These are phyloP conservation scores for Drosophila pseudotalamancana DNA, from an alignment of 2,888 invertebrate genomes.

Conservation along the genomic window DNA sequence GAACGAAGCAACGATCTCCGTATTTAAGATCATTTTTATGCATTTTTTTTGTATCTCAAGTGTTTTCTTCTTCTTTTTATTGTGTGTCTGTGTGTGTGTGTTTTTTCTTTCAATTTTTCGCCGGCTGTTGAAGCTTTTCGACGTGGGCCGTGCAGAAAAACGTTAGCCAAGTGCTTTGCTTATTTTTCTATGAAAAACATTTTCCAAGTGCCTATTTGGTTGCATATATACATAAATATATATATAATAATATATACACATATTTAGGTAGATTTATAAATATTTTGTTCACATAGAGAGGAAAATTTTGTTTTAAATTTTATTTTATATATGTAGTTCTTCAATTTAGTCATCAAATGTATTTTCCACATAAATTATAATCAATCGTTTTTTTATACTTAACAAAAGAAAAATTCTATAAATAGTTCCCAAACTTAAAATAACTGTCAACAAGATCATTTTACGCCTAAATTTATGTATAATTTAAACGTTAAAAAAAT, in stretches of 20 bases:
- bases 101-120: constrained; percentile 33
- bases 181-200: constrained; percentile 44
- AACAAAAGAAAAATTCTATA: not conserved
- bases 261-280: constrained; percentile 11
- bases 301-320: constrained; percentile 24
- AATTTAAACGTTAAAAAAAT: constrained; percentile 5
- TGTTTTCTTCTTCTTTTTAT: constrained; percentile 7
- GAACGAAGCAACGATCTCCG: constrained; percentile 32
- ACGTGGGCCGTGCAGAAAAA: constrained; percentile 54
- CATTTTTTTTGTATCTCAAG: constrained; percentile 20
- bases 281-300: constrained; percentile 23
- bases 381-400: not conserved
- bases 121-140: constrained; percentile 39
- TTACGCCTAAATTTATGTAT: not conserved
- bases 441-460: constrained; percentile 3
- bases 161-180: constrained; percentile 31
- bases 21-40: constrained; percentile 31
- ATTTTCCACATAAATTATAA: not conserved
- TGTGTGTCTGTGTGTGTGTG: not conserved
- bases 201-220: constrained; percentile 50
- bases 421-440: not conserved
- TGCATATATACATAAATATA: constrained; percentile 7
- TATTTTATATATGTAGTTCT: too few relatives aligned
- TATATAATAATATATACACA: not conserved
- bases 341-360: constrained; percentile 34